Percentiles rank a stretch among this genome's conserved stretches.
Evolutionary conservation across 2,888 invertebrate genomes (phyloP).

Genomic region (Phalera bucephala): DNA sequence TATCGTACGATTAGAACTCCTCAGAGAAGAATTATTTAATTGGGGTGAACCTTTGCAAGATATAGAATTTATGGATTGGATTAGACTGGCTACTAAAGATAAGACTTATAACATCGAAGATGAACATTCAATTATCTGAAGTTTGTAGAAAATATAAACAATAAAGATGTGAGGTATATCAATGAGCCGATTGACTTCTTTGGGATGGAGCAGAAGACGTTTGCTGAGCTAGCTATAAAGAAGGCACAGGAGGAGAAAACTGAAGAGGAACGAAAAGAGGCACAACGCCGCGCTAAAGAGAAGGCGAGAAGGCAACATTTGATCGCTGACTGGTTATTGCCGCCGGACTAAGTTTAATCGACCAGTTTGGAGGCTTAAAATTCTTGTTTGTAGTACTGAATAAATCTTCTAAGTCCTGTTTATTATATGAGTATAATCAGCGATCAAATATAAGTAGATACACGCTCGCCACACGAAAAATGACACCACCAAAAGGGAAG

Average conservation of each 20-base stretch:
- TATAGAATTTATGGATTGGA: constrained; percentile 64
- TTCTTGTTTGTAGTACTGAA: too few species aligned
- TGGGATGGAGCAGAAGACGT: constrained; percentile 71
- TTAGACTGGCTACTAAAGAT: constrained; percentile 57
- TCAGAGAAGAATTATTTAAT: constrained; percentile 55
- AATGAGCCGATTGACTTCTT: constrained; percentile 73
- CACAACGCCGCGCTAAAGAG: constrained; percentile 52
- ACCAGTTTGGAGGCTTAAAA: neutral
- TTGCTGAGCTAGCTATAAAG: constrained; percentile 66
- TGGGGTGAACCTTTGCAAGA: constrained; percentile 72
- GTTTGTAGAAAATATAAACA: constrained; percentile 73
- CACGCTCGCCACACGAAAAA: too few species aligned
- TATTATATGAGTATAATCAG: too few species aligned
- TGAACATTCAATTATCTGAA: constrained; percentile 53
- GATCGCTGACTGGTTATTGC: constrained; percentile 63
- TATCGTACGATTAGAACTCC: constrained; percentile 49
- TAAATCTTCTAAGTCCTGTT: too few species aligned
- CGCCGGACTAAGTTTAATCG: constrained; percentile 21
- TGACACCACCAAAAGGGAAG: too few species aligned
- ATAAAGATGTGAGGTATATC: constrained; percentile 56
- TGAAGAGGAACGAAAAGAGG: constrained; percentile 60
- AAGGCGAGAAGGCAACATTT: constrained; percentile 59
- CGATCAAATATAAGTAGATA: too few species aligned
- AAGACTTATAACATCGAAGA: constrained; percentile 57
- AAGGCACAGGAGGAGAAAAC: constrained; percentile 63